phyloP scores from a whole-genome alignment of 2,888 invertebrate genomes.

The Tetrapedia diversipes region DNA sequence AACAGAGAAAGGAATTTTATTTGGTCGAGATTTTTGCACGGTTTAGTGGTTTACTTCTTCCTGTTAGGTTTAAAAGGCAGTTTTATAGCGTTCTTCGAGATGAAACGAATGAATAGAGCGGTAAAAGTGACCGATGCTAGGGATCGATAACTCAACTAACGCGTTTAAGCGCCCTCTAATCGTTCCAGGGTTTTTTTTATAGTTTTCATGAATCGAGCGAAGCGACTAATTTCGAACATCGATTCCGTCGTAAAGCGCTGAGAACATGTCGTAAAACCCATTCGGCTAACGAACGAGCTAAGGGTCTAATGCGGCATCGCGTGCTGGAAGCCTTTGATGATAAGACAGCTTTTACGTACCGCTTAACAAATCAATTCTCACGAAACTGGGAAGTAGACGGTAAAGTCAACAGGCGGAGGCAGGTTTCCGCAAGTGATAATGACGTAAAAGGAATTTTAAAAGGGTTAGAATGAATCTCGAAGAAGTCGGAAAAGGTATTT shows the following conservation, averaged over 20 bases:
- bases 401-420: neutral
- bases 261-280: slow-evolving; percentile 47
- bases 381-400: slow-evolving; percentile 3
- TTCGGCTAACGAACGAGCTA: slow-evolving; percentile 40
- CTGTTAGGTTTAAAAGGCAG: neutral
- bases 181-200: slow-evolving; percentile 24
- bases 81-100: slow-evolving; percentile 17
- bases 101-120: slow-evolving; percentile 5
- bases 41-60: too few species aligned
- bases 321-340: slow-evolving; percentile 16
- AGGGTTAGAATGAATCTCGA: neutral
- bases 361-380: slow-evolving; percentile 36
- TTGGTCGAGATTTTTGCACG: too few species aligned
- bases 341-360: slow-evolving; percentile 26
- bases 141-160: slow-evolving; percentile 11
- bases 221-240: slow-evolving; percentile 46
- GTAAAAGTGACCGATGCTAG: neutral
- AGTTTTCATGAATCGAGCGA: slow-evolving; percentile 21
- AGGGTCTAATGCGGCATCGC: slow-evolving; percentile 34
- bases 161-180: slow-evolving; percentile 12
- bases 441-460: neutral
- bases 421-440: slow-evolving; percentile 2
- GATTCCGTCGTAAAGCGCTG: slow-evolving; percentile 43
- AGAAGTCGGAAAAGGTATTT: too few species aligned
- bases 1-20: too few species aligned